phyloP scores from a whole-genome alignment of 2,113 vertebrate genomes.

The Neogale vison region DNA sequence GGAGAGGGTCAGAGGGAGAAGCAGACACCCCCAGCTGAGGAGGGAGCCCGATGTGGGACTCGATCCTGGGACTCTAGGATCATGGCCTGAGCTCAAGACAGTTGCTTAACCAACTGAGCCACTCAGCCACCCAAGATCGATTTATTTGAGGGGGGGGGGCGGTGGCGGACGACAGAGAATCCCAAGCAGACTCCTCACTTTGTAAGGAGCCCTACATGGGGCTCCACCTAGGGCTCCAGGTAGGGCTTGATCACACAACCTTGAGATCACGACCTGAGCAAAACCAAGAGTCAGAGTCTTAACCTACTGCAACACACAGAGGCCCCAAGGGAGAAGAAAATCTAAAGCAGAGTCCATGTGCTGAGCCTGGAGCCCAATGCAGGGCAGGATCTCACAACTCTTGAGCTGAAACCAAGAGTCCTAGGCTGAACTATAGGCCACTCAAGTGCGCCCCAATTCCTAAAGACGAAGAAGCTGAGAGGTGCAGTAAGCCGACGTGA shows the following conservation, averaged over 20 bases:
- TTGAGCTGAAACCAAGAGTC: not conserved
- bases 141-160: not conserved
- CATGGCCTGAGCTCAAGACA: too few relatives aligned
- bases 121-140: not conserved
- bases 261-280: not conserved
- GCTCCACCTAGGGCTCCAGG: not conserved
- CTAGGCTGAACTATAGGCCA: not conserved
- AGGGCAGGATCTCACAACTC: not conserved
- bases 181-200: not conserved
- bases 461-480: constrained; percentile 1
- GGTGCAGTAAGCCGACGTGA: not conserved
- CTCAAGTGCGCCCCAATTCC: not conserved
- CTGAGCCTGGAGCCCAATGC: not conserved
- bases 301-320: not conserved
- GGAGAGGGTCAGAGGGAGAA: not conserved
- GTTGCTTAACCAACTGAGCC: too few relatives aligned
- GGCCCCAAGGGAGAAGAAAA: not conserved
- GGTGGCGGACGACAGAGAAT: not conserved
- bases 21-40: too few relatives aligned
- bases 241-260: not conserved
- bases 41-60: too few relatives aligned
- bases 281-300: not conserved
- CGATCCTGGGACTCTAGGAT: too few relatives aligned
- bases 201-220: not conserved
- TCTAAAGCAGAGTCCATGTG: not conserved